Base-by-base conservation (phyloP, 1,140 invertebrate genomes). In the Theocolax elegans region DNA sequence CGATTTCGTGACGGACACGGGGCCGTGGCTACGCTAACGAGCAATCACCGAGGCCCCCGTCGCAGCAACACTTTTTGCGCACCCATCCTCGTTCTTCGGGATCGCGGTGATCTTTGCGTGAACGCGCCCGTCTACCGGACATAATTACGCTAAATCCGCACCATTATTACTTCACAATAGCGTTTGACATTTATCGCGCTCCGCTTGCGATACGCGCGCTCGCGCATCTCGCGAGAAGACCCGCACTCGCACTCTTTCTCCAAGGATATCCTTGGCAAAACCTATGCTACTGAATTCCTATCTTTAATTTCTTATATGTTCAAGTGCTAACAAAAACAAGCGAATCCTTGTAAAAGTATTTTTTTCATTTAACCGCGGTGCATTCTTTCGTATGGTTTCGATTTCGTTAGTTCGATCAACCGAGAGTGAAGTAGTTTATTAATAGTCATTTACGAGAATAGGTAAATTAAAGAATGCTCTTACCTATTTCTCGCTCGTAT, bases 1-100 rank as follows among this genome's bases (percentile, higher is more conserved):
- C 74, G 84, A 86, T 86, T 86, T 86, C 83, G 85, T 85, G 85
- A 85, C 85, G 83, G 85, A 86, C 84, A 86, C 84, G 84, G 85
- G 84, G 84, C 83, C 84, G 85, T 86, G 78, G 78, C 77, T 76
- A 80, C 78, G 78, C 83, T 86, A 86, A 86, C 84, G 85, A 85
- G 84, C 84, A 85, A 85, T 85, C 83, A 78, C 79, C n/a, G 79
- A 74, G 48, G 66, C 72, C 76, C 75, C n/a, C n/a, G n/a, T n/a
- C n/a, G n/a, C n/a, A n/a, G 74, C 78, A 80, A 82, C 80, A 82
- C 79, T 82, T 76, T 73, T 78, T 77, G 72, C 76, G 25, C 46
- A 13, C 58, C 23, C 62, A 44, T 12, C 31, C 31, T 2, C 44
- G 17, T 25, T 27, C 17, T n/a, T 10, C 21, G 46, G 15, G 19